Conservation (phyloP, 2,113 vertebrate species). For the Megaleporinus macrocephalus region DNA sequence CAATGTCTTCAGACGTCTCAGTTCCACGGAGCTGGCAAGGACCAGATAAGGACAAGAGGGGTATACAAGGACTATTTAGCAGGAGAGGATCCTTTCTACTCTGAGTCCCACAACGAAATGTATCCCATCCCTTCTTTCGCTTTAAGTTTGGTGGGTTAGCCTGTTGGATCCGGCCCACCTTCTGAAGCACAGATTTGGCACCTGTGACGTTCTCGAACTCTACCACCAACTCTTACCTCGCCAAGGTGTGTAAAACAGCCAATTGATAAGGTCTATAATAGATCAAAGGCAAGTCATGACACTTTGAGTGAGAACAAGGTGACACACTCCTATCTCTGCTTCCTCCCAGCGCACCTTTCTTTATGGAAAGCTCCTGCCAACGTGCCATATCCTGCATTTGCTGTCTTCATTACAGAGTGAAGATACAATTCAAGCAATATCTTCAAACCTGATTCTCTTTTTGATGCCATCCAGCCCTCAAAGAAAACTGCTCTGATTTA, state of each 20-base stretch:
- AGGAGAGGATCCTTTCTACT: neutral
- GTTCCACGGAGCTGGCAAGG: neutral
- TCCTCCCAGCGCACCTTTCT: constrained; percentile 61
- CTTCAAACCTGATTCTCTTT: neutral
- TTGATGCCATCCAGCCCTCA: neutral
- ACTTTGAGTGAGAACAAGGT: constrained; percentile 48
- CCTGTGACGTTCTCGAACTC: neutral
- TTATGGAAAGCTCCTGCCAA: constrained; percentile 53
- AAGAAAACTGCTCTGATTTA: neutral
- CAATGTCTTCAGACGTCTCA: neutral
- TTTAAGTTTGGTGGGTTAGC: neutral
- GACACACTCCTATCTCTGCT: constrained; percentile 46
- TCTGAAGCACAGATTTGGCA: neutral
- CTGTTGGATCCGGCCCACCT: neutral
- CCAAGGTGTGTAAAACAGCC: constrained; percentile 54
- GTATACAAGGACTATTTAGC: neutral
- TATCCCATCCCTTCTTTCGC: neutral
- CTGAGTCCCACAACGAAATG: neutral
- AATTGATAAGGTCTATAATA: constrained; percentile 27
- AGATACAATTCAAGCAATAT: constrained; percentile 44
- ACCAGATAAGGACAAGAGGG: neutral
- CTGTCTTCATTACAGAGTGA: constrained; percentile 45
- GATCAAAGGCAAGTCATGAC: constrained; percentile 50
- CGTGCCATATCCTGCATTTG: constrained; percentile 53
- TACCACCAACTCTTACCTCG: constrained; percentile 18